Conservation (phyloP, 2,113 vertebrate species). For the Bufo gargarizans region DNA sequence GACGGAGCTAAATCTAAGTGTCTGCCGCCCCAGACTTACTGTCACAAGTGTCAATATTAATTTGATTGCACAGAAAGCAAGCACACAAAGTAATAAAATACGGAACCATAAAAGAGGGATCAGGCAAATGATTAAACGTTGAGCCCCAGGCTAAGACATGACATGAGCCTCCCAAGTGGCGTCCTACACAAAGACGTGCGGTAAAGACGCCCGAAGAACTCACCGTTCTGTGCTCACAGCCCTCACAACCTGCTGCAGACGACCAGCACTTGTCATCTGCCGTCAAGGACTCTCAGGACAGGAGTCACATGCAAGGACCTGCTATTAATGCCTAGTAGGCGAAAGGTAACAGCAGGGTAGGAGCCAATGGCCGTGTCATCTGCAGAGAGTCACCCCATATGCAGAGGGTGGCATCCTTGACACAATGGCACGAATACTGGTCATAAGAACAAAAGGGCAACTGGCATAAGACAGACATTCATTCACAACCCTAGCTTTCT, state of each 20-base stretch:
- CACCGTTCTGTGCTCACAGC: constrained; percentile 44
- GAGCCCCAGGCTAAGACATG: not conserved
- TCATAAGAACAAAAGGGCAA: constrained; percentile 35
- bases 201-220: too few species aligned
- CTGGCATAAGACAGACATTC: constrained; percentile 20
- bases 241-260: constrained; percentile 58
- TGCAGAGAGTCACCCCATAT: constrained; percentile 62
- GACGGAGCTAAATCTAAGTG: too few species aligned
- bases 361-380: constrained; percentile 54
- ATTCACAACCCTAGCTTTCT: constrained; percentile 30
- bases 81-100: not conserved
- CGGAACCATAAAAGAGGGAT: not conserved
- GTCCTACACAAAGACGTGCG: not conserved
- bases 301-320: constrained; percentile 69
- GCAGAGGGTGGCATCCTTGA: constrained; percentile 46
- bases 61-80: too few species aligned
- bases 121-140: not conserved
- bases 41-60: too few species aligned
- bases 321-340: constrained; percentile 72
- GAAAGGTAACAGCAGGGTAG: constrained; percentile 79
- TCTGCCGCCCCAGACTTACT: too few species aligned
- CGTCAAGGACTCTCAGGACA: constrained; percentile 72
- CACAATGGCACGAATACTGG: constrained; percentile 35
- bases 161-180: not conserved
- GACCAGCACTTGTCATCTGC: constrained; percentile 53